Conservation (phyloP, 2,113 vertebrate genomes). For the Aythya baeri region DNA sequence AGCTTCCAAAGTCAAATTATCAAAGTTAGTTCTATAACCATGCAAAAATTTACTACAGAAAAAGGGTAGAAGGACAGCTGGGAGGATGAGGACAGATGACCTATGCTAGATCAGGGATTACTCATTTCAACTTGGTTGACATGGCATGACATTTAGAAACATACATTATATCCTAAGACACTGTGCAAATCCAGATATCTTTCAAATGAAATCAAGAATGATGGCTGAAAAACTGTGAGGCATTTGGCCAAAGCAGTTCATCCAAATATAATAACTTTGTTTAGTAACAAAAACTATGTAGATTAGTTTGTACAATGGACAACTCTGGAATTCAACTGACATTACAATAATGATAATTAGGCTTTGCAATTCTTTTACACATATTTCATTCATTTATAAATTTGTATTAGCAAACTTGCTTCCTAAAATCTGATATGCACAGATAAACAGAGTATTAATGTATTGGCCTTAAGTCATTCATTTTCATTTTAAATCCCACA, state of each 20-base stretch:
- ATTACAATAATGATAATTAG: background rate
- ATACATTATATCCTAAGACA: background rate
- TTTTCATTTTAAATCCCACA: constrained; percentile 37
- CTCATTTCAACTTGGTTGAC: background rate
- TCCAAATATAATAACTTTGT: background rate
- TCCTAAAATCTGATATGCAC: background rate
- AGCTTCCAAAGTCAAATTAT: background rate
- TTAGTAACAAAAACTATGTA: background rate
- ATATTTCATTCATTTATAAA: background rate
- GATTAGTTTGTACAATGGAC: background rate
- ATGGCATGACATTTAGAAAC: background rate
- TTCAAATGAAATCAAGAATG: background rate
- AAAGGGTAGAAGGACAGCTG: background rate
- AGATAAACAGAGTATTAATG: constrained; percentile 15
- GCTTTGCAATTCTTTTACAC: background rate
- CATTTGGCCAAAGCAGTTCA: background rate
- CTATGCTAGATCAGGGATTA: background rate
- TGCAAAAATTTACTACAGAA: background rate
- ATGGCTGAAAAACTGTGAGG: background rate
- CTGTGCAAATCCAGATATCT: background rate
- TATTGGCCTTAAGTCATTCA: background rate
- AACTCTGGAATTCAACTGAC: background rate
- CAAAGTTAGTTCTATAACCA: background rate
- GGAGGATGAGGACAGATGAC: background rate
- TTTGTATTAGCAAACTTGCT: background rate